phyloP scores from a whole-genome alignment of 1,140 invertebrate species.

The Zaprionus davidi region DNA sequence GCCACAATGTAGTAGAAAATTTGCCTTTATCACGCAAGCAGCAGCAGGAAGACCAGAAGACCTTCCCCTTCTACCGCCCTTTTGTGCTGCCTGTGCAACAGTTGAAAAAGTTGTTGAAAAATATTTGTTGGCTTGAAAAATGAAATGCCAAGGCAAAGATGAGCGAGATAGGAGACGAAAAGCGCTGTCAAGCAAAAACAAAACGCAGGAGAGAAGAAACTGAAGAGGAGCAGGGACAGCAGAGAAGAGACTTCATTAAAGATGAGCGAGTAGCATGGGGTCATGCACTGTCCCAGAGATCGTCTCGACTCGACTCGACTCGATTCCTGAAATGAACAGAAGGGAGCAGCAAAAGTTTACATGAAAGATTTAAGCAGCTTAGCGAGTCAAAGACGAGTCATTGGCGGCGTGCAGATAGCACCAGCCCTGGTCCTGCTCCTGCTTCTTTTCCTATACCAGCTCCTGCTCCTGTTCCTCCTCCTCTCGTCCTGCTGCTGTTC shows the following conservation, averaged over 20 bases:
- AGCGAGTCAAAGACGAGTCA: conserved; percentile 71
- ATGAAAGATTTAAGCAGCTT: conserved; percentile 79
- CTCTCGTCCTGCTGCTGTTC: not conserved
- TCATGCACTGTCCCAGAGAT: conserved; percentile 31
- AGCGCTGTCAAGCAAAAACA: conserved; percentile 7
- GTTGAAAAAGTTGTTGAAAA: conserved; percentile 61
- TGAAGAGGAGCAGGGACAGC: conserved; percentile 33
- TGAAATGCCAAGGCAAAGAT: conserved; percentile 46
- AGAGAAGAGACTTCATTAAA: conserved; percentile 73
- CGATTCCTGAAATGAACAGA: conserved; percentile 9
- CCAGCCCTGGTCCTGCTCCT: conserved; percentile 10
- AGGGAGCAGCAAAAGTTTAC: conserved; percentile 64
- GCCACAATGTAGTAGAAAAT: conserved; percentile 60
- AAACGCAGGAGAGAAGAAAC: not conserved
- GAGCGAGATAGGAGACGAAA: conserved; percentile 14
- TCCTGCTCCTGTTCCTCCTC: not conserved
- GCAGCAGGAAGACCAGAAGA: conserved; percentile 29
- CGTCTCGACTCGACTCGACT: conserved; percentile 42
- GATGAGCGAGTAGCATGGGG: conserved; percentile 40
- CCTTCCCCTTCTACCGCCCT: not conserved
- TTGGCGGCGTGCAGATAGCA: conserved; percentile 41
- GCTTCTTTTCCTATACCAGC: conserved; percentile 4
- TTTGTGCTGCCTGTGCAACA: conserved; percentile 49
- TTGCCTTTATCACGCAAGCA: conserved; percentile 76
- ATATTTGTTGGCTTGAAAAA: conserved; percentile 62